phyloP scores from a whole-genome alignment of 2,888 invertebrate genomes.

The Melanchra persicariae region DNA sequence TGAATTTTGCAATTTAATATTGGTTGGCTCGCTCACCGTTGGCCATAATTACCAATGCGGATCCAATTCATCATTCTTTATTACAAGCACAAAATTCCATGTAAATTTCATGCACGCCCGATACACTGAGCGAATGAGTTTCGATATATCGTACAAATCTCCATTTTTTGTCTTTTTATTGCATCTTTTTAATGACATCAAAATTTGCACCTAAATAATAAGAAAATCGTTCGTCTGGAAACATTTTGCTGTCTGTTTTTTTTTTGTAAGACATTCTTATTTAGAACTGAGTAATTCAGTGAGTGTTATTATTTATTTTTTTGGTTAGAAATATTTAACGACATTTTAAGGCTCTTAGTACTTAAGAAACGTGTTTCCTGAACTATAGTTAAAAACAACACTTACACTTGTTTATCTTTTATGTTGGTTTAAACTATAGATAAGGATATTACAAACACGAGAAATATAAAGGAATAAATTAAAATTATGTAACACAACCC shows the following conservation, averaged over 20 bases:
- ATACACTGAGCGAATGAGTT: constrained; percentile 83
- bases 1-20: constrained; percentile 88
- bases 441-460: too few relatives aligned
- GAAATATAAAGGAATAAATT: too few relatives aligned
- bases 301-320: background rate
- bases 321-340: background rate
- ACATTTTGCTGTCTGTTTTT: background rate
- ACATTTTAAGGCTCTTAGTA: background rate
- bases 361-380: background rate
- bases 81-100: constrained; percentile 89
- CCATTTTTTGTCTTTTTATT: constrained; percentile 73
- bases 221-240: constrained; percentile 27
- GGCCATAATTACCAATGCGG: constrained; percentile 89
- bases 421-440: too few relatives aligned
- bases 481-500: background rate
- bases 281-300: background rate
- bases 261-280: background rate
- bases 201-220: constrained; percentile 53
- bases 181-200: constrained; percentile 67
- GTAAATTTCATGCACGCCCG: constrained; percentile 88
- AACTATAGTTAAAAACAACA: background rate
- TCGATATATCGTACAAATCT: constrained; percentile 85
- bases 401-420: too few relatives aligned
- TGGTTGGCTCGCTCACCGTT: constrained; percentile 83
- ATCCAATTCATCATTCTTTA: constrained; percentile 90